Conservation (phyloP, 2,113 vertebrate species). For the Mesitornis unicolor region DNA sequence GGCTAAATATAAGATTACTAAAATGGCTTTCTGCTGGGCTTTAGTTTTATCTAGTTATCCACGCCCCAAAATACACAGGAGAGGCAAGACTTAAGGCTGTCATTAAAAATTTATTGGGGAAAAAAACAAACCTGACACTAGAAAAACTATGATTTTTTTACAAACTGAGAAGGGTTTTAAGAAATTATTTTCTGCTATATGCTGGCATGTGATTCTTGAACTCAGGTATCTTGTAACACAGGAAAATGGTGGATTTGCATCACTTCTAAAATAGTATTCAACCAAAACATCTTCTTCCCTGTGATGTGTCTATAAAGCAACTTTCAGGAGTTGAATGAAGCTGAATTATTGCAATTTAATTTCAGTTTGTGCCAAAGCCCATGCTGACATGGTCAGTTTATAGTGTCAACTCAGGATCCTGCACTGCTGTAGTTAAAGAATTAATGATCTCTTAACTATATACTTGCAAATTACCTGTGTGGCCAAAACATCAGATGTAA, state of each 20-base stretch:
- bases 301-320: neutral
- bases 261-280: neutral
- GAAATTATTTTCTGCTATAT: neutral
- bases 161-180: neutral
- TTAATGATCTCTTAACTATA: neutral
- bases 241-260: neutral
- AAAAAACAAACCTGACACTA: neutral
- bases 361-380: neutral
- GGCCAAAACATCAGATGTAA: neutral
- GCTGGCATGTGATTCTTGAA: neutral
- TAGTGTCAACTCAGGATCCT: neutral
- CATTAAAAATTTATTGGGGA: conserved; percentile 45
- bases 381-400: neutral
- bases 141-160: neutral
- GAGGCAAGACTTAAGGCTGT: neutral
- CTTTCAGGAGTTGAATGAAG: neutral
- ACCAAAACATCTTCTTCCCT: neutral
- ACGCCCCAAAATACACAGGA: conserved; percentile 15
- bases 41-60: conserved; percentile 35
- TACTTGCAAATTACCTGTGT: neutral
- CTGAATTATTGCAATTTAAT: neutral
- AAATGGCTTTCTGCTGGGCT: conserved; percentile 28
- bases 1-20: conserved; percentile 5
- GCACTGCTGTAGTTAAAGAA: neutral
- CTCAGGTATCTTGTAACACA: neutral